A percentile compares a stretch with the other conserved stretches of the same genome.
Conservation (phyloP, 2,888 invertebrate species). For the Serrognathus titanus region DNA sequence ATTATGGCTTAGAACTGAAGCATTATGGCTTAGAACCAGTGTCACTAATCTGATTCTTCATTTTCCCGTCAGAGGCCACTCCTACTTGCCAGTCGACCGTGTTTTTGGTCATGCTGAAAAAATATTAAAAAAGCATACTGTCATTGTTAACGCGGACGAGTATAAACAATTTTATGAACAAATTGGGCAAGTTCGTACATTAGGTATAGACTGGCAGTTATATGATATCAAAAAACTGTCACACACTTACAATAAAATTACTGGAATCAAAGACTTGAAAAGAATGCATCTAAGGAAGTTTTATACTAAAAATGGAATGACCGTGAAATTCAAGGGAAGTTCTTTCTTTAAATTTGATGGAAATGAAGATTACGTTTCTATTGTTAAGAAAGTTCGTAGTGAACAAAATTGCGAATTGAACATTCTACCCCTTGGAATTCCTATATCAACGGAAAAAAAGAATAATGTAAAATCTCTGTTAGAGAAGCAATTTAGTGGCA, state of each 20-base stretch:
- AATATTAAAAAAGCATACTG: not conserved
- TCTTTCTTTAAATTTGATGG: not conserved
- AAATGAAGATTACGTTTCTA: not conserved
- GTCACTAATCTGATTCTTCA: conserved; percentile 4
- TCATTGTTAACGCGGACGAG: conserved; percentile 6
- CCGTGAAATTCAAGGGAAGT: not conserved
- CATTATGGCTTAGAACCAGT: conserved; percentile 9
- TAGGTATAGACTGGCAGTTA: conserved; percentile 9
- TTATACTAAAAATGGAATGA: not conserved
- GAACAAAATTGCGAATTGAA: conserved; percentile 3
- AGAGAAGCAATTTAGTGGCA: conserved; percentile 11
- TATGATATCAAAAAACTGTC: conserved; percentile 9
- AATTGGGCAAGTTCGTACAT: conserved; percentile 1
- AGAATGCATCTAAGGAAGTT: conserved; percentile 1
- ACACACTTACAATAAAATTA: conserved; percentile 3
- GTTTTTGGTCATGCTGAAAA: conserved; percentile 14
- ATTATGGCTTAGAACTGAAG: conserved; percentile 7
- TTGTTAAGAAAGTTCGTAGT: conserved; percentile 2
- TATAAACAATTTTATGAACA: conserved; percentile 8
- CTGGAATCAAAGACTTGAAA: conserved; percentile 7
- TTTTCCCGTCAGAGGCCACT: conserved; percentile 15
- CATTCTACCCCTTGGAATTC: conserved; percentile 4
- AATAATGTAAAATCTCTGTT: conserved; percentile 8
- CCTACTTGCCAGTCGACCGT: conserved; percentile 11
- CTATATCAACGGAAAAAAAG: conserved; percentile 7